Base-by-base conservation (phyloP, 2,888 invertebrate genomes). In the Chrysolina haemoptera region DNA sequence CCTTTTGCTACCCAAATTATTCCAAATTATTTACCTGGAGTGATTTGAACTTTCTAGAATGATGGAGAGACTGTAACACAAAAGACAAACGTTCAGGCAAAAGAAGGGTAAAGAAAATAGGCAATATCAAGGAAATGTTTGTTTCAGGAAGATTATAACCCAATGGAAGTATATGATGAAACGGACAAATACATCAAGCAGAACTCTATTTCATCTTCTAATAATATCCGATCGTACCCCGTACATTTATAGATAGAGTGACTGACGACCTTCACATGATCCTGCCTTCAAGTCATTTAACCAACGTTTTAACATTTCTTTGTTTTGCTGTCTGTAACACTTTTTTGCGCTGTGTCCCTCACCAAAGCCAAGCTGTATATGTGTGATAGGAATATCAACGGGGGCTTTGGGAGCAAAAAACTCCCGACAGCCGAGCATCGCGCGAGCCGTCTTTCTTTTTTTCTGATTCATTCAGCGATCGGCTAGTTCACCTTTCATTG, bases 321-420 rank as follows among this genome's bases (percentile, higher is more conserved):
- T 83, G 83, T 83, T 84, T 83, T 81, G 79, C 79, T 78, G 83
- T 83, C 82, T 82, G 82, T 81, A 81, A 83, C 83, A 82, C 80
- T 82, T 82, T 83, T 83, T 82, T 82, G 73, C 79, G 75, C 71
- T 63, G 79, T 81, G 77, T 78, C 80, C 80, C 77, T 78, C 80
- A 73, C 77, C 77, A 76, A 76, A 63, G 73, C 65, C 73, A 70
- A 68, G 69, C 77, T 76, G 73, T 65, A 66, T 68, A 63, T 74
- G 76, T 80, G 76, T 80, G 81, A 76, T 76, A 66, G 78, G 81
- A 82, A 82, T 82, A 82, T 79, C 76, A 81, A 77, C 69, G 69
- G 73, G 68, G 74, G 75, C 70, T 72, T 64, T 48, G 76, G 71
- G 77, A 69, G 73, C 74, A 80, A 81, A 80, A 80, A 78, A 76